phyloP scores from a whole-genome alignment of 2,888 invertebrate genomes.

The Thymelicus lineola region DNA sequence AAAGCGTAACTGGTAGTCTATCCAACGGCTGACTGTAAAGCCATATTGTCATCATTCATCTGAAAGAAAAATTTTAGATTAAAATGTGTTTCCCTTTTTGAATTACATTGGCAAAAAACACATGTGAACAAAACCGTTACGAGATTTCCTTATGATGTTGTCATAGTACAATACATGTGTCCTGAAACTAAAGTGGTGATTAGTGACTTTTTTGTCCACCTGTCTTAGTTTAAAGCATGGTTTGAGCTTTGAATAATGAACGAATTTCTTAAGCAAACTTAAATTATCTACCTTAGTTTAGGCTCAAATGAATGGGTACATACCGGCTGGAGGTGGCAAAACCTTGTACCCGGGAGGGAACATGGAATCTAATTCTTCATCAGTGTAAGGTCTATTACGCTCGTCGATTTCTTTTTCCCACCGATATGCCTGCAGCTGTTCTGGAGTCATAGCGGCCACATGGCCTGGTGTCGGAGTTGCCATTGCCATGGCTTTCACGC shows the following conservation, averaged over 20 bases:
- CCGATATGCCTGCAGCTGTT: conserved; percentile 98
- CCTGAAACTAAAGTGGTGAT: conserved; percentile 80
- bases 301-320: conserved; percentile 51
- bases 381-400: conserved; percentile 97
- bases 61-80: conserved; percentile 80
- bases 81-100: conserved; percentile 61
- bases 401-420: conserved; percentile 99
- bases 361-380: conserved; percentile 98
- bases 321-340: conserved; percentile 96
- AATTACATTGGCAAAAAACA: conserved; percentile 61
- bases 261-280: conserved; percentile 36
- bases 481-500: conserved; percentile 98
- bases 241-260: conserved; percentile 29
- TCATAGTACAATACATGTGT: conserved; percentile 75
- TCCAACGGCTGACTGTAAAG: conserved; percentile 76
- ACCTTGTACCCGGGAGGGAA: conserved; percentile 99
- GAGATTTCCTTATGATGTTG: conserved; percentile 59
- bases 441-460: conserved; percentile 99
- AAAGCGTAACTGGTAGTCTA: conserved; percentile 66
- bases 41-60: conserved; percentile 79
- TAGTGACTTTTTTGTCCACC: conserved; percentile 66
- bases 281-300: conserved; percentile 16
- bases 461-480: conserved; percentile 99
- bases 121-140: conserved; percentile 62
- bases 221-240: conserved; percentile 55